phyloP scores from a whole-genome alignment of 2,113 vertebrate genomes.

The Rutilus rutilus region DNA sequence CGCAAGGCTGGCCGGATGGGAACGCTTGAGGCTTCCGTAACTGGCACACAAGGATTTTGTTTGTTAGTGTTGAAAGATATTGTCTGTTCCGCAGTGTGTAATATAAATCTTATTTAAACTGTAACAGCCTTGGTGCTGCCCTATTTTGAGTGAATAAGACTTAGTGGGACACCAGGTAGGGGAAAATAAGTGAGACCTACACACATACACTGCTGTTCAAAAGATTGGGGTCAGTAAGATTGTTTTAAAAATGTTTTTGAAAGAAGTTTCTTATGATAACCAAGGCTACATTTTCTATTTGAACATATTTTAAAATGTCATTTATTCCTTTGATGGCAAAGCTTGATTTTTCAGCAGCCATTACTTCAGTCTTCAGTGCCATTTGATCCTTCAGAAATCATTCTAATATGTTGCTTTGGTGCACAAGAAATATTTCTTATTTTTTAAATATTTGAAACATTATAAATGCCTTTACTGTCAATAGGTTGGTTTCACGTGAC shows the following conservation, averaged over 20 bases:
- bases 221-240: neutral
- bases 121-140: neutral
- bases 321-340: too few species aligned
- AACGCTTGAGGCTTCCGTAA: neutral
- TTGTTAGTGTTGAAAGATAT: neutral
- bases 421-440: too few species aligned
- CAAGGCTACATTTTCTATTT: neutral
- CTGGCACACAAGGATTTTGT: constrained; percentile 12
- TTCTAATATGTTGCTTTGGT: too few species aligned
- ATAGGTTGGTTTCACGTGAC: too few species aligned
- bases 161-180: constrained; percentile 5
- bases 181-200: neutral
- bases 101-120: constrained; percentile 38
- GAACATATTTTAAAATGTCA: neutral
- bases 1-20: neutral
- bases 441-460: too few species aligned
- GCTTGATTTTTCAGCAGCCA: too few species aligned
- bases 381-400: too few species aligned
- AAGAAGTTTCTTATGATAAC: neutral
- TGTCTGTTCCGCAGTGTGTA: neutral
- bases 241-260: neutral
- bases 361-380: too few species aligned
- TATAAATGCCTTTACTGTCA: too few species aligned
- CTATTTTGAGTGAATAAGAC: constrained; percentile 37
- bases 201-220: neutral